Conservation (phyloP, 2,888 invertebrate species). For the Tiliacea aurago region DNA sequence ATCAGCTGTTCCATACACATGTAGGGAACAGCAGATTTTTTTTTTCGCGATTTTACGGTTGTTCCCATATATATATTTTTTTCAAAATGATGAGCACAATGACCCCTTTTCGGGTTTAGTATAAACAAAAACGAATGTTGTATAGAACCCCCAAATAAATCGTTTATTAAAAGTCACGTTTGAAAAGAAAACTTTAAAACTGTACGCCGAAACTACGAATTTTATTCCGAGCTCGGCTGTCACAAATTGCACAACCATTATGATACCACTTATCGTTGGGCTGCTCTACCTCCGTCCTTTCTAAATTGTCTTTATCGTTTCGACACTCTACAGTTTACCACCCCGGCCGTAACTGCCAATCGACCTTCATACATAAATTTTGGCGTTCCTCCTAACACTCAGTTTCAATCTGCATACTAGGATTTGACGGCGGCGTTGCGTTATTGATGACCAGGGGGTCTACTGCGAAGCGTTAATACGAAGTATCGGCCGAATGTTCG, state of each 20-base stretch:
- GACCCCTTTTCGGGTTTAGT: no score
- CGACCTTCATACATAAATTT: slow-evolving; percentile 58
- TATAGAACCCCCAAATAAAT: slow-evolving; percentile 5
- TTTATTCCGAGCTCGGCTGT: slow-evolving; percentile 32
- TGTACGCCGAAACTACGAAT: slow-evolving; percentile 21
- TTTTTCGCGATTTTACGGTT: no score
- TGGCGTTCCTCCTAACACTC: slow-evolving; percentile 42
- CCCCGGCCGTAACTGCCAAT: slow-evolving; percentile 51
- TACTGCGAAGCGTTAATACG: no score
- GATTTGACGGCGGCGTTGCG: slow-evolving; percentile 48
- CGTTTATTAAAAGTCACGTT: neutral
- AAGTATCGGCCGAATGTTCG: no score
- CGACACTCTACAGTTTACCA: slow-evolving; percentile 45
- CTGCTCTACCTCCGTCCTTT: slow-evolving; percentile 48
- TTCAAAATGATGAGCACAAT: no score
- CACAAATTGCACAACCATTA: slow-evolving; percentile 54
- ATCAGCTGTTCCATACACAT: no score
- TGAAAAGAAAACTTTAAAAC: slow-evolving; percentile 31
- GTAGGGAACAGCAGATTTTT: no score
- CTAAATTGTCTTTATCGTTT: slow-evolving; percentile 54
- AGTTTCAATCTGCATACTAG: slow-evolving; percentile 60
- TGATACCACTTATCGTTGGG: slow-evolving; percentile 53
- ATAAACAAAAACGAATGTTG: no score
- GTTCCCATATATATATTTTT: no score
- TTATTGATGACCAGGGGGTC: slow-evolving; percentile 60